These are phyloP conservation scores for Ptychobarbus kaznakovi DNA, from an alignment of 2,797 vertebrate genomes.

Conservation along the genomic window DNA sequence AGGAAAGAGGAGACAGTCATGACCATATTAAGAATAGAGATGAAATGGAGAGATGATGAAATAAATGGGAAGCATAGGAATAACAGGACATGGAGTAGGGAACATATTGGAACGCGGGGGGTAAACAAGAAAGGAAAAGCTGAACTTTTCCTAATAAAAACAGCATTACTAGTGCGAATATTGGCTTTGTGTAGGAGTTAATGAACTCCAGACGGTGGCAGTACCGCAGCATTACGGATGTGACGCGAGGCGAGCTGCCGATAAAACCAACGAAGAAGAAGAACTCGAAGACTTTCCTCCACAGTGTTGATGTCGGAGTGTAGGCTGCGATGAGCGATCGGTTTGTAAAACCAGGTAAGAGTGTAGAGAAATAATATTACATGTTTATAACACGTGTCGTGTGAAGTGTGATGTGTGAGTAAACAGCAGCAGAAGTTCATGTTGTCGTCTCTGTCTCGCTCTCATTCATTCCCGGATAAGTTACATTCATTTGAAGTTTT, in stretches of 20 bases:
- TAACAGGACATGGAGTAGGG: background rate
- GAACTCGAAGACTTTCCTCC: background rate
- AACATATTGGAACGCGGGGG: background rate
- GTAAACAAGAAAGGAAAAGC: background rate
- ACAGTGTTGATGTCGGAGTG: background rate
- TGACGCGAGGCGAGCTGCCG: background rate
- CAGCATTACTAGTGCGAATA: no score
- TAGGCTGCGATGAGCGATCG: constrained; percentile 5
- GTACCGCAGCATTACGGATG: background rate
- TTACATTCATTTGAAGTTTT: background rate
- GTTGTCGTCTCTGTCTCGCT: no score
- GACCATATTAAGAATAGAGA: no score
- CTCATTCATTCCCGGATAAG: background rate
- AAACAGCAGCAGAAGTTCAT: background rate
- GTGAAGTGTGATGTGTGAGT: background rate
- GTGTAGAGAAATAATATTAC: background rate
- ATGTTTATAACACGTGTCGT: background rate
- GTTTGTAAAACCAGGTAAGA: constrained; percentile 29
- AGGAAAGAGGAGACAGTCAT: no score
- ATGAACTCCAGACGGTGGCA: background rate
- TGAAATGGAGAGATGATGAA: background rate
- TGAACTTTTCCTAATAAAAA: background rate
- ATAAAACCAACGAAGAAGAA: background rate
- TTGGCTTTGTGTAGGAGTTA: background rate
- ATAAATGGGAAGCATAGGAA: background rate